phyloP scores from a whole-genome alignment of 2,113 vertebrate species.

The Zosterops lateralis region DNA sequence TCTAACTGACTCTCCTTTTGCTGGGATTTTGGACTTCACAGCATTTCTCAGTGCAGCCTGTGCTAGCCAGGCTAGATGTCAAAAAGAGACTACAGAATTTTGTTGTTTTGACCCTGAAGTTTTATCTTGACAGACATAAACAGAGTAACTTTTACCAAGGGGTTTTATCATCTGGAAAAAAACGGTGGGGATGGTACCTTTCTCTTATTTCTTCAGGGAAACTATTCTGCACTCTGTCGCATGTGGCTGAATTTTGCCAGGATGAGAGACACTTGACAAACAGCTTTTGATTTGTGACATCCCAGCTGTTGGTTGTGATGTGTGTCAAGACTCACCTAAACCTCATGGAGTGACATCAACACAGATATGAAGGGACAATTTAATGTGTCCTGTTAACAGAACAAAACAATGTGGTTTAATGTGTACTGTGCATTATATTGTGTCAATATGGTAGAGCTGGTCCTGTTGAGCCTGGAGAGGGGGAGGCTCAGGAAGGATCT shows the following conservation, averaged over 20 bases:
- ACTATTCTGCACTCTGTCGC: background rate
- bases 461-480: background rate
- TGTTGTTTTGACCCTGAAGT: background rate
- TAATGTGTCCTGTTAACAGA: background rate
- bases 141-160: background rate
- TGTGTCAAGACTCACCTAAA: background rate
- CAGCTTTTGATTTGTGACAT: background rate
- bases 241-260: background rate
- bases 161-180: background rate
- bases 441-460: background rate
- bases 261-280: background rate
- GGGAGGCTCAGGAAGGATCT: background rate
- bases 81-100: background rate
- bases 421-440: background rate
- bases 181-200: background rate
- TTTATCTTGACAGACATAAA: background rate
- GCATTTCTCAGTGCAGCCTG: background rate
- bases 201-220: background rate
- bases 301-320: background rate
- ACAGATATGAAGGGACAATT: background rate
- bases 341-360: background rate
- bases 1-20: background rate
- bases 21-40: background rate
- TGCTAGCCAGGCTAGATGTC: background rate
- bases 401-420: background rate